Evolutionary conservation across 2,888 invertebrate genomes (phyloP), one percentile per base, ranked within the genome.

Genomic region (Mythimna albipuncta): DNA sequence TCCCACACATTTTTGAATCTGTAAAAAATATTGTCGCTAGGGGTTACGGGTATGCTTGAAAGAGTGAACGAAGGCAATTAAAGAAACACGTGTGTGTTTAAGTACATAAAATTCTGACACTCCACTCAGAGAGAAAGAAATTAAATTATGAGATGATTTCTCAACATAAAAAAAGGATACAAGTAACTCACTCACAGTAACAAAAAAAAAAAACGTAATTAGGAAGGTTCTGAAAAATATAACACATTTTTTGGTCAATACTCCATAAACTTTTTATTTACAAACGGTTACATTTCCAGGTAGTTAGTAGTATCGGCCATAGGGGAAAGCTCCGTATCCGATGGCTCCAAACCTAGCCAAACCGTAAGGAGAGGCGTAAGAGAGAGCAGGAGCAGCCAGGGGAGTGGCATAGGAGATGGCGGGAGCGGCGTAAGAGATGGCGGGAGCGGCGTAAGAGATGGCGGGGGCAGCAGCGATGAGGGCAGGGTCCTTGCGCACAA

Each of bases 401-500:
- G 75, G 21, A 2, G 74, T 13, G 0, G 68, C 67, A 54, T 78
- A 81, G 10, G 86, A 84, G 74, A 83, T 77, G 4, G 85, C 83
- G 32, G 84, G 81, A 2, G 74, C 19, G 0, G 68, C 67, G 50
- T 78, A 81, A 7, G 86, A 84, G 74, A 83, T 77, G 4, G 85
- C 83, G 32, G 84, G 81, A 21, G 75, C 82, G 57, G 78, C 75
- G 69, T 79, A 86, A 16, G 84, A 83, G 67, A 81, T 79, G 41
- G 80, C 76, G n/a, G 81, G 75, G 41, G 86, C 80, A 11, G 84
- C 70, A 58, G 91, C 87, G 77, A 92, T 84, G 63, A 92, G 72
- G 2, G 90, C 93, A n/a, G 93, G 91, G 89, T 95, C 96, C 84
- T 94, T 96, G 89, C 94, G 95, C 0, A 96, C 96, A 59, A 96